Evolutionary conservation across 2,888 invertebrate genomes (phyloP).

Genomic region (Ryuthela nishihirai): DNA sequence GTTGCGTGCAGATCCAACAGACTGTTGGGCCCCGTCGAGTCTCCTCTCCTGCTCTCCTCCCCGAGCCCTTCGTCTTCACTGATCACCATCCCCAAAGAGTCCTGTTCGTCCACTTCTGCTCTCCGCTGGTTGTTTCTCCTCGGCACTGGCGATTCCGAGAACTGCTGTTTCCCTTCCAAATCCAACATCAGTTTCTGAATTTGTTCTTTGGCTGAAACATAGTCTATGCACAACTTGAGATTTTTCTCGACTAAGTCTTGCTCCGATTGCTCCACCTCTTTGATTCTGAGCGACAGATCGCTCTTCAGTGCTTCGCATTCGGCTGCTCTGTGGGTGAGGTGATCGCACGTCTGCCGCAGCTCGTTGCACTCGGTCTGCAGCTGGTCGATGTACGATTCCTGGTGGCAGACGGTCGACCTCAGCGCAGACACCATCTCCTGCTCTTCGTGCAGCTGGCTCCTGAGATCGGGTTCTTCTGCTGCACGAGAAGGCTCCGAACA

Average conservation of each 20-base stretch:
- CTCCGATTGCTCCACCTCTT: not conserved
- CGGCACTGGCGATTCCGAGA: too few relatives aligned
- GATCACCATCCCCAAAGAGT: conserved; percentile 22
- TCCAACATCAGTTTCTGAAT: not conserved
- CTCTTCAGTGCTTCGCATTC: not conserved
- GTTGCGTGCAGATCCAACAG: conserved; percentile 31
- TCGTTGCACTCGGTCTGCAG: too few relatives aligned
- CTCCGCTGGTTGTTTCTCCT: too few relatives aligned
- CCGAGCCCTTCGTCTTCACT: conserved; percentile 40
- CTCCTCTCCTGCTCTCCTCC: conserved; percentile 35
- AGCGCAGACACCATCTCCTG: too few relatives aligned
- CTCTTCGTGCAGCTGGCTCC: too few relatives aligned
- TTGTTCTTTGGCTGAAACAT: not conserved
- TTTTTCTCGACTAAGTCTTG: conserved; percentile 3
- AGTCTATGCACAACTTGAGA: not conserved
- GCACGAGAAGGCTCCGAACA: too few relatives aligned
- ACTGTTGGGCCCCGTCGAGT: conserved; percentile 39
- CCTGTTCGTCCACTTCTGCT: conserved; percentile 12
- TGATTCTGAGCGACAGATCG: not conserved
- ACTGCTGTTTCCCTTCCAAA: not conserved
- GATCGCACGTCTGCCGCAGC: not conserved
- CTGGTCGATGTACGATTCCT: too few relatives aligned
- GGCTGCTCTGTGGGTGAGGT: not conserved
- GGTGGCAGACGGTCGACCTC: too few relatives aligned
- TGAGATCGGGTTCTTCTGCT: too few relatives aligned